phyloP scores from a whole-genome alignment of 1,140 invertebrate species.

The Zaprionus tsacasi region DNA sequence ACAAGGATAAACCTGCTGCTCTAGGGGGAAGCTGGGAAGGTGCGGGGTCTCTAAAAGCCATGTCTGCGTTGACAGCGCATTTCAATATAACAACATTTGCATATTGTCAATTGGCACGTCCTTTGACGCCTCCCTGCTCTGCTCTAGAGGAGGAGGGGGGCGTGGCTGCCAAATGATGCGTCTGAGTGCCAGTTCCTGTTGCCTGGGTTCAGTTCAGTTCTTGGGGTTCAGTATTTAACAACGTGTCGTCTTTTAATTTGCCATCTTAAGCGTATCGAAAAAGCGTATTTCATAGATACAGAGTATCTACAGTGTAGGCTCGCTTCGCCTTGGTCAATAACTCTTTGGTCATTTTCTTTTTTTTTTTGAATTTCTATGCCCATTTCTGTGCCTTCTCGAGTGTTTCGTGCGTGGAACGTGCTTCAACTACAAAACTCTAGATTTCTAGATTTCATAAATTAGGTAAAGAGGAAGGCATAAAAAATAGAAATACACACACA shows the following conservation, averaged over 20 bases:
- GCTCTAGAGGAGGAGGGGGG: not conserved
- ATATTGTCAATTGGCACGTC: conserved; percentile 48
- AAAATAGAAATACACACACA: conserved; percentile 16
- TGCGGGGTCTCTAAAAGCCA: no score
- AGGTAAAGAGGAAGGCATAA: conserved; percentile 55
- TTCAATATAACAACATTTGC: conserved; percentile 54
- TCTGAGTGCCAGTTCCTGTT: conserved; percentile 31
- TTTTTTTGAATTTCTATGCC: conserved; percentile 62
- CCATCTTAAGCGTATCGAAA: conserved; percentile 23
- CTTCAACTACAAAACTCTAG: conserved; percentile 79
- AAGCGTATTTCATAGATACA: conserved; percentile 36
- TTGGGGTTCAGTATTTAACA: conserved; percentile 52
- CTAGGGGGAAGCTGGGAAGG: not conserved
- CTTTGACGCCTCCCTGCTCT: not conserved
- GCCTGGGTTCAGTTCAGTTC: no score
- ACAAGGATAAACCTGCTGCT: not conserved
- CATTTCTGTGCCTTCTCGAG: conserved; percentile 62
- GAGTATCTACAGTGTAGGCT: not conserved
- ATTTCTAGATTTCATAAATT: conserved; percentile 71
- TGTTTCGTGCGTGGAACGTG: conserved; percentile 73
- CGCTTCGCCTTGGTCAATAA: conserved; percentile 5
- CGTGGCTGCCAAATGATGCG: conserved; percentile 49
- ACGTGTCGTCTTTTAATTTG: conserved; percentile 66
- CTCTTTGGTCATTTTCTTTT: conserved; percentile 49
- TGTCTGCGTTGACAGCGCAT: conserved; percentile 6